phyloP scores from a whole-genome alignment of 2,888 invertebrate genomes.

The Drosophila infuscata region DNA sequence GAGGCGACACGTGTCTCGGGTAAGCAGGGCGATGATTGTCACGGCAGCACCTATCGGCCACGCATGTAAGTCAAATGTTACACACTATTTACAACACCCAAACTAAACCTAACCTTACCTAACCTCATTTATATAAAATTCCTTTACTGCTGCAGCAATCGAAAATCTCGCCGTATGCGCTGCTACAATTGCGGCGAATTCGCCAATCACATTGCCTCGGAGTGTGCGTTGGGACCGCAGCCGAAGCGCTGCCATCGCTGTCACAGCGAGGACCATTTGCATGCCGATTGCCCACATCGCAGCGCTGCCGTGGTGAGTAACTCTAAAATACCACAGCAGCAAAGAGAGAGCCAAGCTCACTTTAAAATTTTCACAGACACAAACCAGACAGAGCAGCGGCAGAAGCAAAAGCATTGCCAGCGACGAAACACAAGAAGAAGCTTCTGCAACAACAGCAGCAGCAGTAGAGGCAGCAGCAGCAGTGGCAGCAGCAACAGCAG shows the following conservation, averaged over 20 bases:
- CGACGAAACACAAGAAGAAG: slow-evolving; percentile 20
- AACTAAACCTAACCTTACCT: not conserved
- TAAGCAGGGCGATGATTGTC: slow-evolving; percentile 90
- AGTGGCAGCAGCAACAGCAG: not conserved
- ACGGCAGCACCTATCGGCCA: slow-evolving; percentile 93
- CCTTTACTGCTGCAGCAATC: slow-evolving; percentile 48
- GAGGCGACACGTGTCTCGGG: slow-evolving; percentile 95
- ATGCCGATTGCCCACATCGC: slow-evolving; percentile 93
- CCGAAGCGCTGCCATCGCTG: slow-evolving; percentile 96
- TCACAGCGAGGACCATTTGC: slow-evolving; percentile 94
- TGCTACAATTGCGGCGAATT: slow-evolving; percentile 98
- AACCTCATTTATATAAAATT: not conserved
- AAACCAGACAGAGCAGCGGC: slow-evolving; percentile 47
- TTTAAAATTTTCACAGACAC: slow-evolving; percentile 51
- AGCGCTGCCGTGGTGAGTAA: slow-evolving; percentile 59
- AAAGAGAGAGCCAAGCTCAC: slow-evolving; percentile 4
- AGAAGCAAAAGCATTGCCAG: slow-evolving; percentile 43
- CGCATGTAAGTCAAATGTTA: slow-evolving; percentile 81
- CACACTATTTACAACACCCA: not conserved
- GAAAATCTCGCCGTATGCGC: slow-evolving; percentile 94
- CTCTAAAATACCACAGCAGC: not conserved
- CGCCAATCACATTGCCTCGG: slow-evolving; percentile 96
- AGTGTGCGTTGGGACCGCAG: slow-evolving; percentile 94
- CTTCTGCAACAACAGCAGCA: slow-evolving; percentile 8
- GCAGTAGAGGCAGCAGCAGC: slow-evolving; percentile 3